Evolutionary conservation across 2,888 invertebrate genomes (phyloP), one percentile per base, ranked within the genome.

Genomic region (Dastarcus helophoroides): DNA sequence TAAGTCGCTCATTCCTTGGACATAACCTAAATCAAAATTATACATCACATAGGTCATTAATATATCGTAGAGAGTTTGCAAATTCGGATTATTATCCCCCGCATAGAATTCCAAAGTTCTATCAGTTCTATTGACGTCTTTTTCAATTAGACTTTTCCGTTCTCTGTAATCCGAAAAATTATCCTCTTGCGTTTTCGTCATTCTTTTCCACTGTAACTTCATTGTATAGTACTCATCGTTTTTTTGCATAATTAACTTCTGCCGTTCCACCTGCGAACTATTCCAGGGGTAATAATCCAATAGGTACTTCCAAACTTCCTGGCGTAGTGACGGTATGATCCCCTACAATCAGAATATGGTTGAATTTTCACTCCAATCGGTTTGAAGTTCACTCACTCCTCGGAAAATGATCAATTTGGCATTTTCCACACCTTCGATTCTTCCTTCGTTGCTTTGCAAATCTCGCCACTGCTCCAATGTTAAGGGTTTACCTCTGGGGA

Each of bases 1-100:
- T 29, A 97, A 69, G 62, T 98, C 98, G 48, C 91, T 93, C 98
- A 98, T 98, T 12, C 98, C 98, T 60, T 89, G 89, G 2, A 89
- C 89, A 50, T 89, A 90, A 8, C 90, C 97, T 46, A 98, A 67
- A 64, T 98, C 95, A 58, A 97, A 97, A 67, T 97, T 93, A 56
- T 91, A 95, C 95, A 97, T 95, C 21, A 91, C 83, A 55, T 97
- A 98, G 0, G 97, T 97, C 89, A 97, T 89, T 3, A 98, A 69
- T 43, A 98, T 88, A 53, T 95, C 91, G 45, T 85, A 78, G 3
- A 98, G 62, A 8, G 83, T 70, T 33, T 73, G 67, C 30, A 97
- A 62, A 60, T 97, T 93, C 0, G 82, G 76, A 61, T 95, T 95
- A 46, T 86, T 76, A 39, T 93, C 91, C 1, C 94, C 95, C n/a